Conservation (phyloP, 1,140 invertebrate species). For the Drosophila carrolli region DNA sequence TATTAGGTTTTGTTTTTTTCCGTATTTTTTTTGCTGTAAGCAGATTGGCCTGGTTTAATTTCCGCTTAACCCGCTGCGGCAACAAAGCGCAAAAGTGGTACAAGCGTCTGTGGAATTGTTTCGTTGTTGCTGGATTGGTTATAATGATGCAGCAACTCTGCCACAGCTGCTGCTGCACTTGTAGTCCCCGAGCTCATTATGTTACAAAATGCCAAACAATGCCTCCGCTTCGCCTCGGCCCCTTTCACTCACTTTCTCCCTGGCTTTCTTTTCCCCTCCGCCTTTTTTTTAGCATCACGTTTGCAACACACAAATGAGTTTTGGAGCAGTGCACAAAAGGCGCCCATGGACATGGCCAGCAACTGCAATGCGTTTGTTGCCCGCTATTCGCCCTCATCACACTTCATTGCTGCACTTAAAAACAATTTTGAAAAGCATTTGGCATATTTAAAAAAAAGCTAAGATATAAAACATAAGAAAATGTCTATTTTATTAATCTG, state of each 20-base stretch:
- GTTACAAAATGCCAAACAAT: constrained; percentile 83
- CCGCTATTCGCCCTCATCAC: constrained; percentile 9
- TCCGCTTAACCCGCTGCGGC: constrained; percentile 73
- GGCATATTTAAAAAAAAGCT: background rate
- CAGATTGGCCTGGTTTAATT: constrained; percentile 79
- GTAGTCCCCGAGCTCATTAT: constrained; percentile 83
- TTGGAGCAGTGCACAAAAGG: constrained; percentile 70
- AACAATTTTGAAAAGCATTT: no score
- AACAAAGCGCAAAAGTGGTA: constrained; percentile 82
- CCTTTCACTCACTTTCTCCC: constrained; percentile 7
- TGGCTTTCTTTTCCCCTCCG: constrained; percentile 6
- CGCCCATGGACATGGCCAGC: constrained; percentile 60
- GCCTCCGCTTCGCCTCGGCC: constrained; percentile 25
- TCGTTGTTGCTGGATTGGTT: constrained; percentile 48
- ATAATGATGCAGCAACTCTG: constrained; percentile 53
- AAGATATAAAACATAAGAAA: no score
- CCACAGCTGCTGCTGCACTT: constrained; percentile 59
- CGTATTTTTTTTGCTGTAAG: constrained; percentile 6
- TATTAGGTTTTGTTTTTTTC: background rate
- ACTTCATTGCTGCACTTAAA: background rate
- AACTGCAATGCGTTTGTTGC: constrained; percentile 62
- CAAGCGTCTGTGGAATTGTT: constrained; percentile 79
- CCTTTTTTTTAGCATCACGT: constrained; percentile 26
- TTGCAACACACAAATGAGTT: constrained; percentile 68
- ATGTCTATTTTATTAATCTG: no score